Conservation (phyloP, 1,140 invertebrate species). For the Psilanteris sp. region DNA sequence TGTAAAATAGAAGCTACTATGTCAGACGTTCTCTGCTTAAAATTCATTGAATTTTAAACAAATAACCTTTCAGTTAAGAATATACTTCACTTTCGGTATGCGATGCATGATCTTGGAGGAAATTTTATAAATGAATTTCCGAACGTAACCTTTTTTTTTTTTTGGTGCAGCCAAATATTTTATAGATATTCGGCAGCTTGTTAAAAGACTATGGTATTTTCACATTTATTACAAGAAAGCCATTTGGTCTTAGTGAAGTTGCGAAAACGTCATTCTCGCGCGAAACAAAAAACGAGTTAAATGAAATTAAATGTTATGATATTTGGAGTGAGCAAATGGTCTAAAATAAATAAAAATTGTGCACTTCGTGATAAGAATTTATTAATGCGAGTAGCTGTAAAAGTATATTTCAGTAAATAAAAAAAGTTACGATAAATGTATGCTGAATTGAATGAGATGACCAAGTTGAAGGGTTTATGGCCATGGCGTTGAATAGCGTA, state of each 20-base stretch:
- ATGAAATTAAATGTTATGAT: constrained; percentile 3
- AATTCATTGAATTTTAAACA: constrained; percentile 38
- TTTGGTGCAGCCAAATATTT: no score
- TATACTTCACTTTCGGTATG: no score
- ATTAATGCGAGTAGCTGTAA: constrained; percentile 23
- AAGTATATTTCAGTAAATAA: constrained; percentile 22
- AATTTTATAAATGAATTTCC: no score
- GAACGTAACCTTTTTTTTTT: no score
- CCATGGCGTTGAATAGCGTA: constrained; percentile 27
- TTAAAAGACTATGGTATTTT: no score
- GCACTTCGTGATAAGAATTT: constrained; percentile 15
- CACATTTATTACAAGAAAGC: constrained; percentile 5
- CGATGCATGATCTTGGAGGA: no score
- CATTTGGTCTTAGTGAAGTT: background rate
- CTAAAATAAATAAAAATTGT: constrained; percentile 14
- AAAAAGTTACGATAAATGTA: constrained; percentile 14
- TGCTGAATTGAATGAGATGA: constrained; percentile 27
- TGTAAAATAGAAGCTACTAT: constrained; percentile 24
- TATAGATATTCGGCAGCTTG: no score
- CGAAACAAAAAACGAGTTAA: constrained; percentile 1
- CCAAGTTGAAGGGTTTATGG: constrained; percentile 26
- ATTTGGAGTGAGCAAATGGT: background rate
- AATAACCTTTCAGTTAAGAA: constrained; percentile 5
- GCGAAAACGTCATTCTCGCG: background rate
- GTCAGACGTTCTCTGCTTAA: constrained; percentile 14